phyloP scores from a whole-genome alignment of 2,888 invertebrate genomes.

The Nemurella pictetii region DNA sequence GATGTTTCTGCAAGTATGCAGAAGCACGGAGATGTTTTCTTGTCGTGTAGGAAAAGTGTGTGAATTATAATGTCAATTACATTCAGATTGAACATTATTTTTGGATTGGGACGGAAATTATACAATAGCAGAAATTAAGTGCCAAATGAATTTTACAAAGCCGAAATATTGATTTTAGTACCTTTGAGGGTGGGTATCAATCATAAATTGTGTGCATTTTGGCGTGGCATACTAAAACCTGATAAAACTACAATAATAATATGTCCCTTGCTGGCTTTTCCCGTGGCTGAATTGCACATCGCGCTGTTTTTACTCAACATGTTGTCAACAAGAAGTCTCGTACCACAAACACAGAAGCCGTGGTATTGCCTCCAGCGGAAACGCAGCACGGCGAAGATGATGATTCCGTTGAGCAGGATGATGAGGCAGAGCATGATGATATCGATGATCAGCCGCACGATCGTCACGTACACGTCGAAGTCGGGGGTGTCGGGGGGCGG shows the following conservation, averaged over 20 bases:
- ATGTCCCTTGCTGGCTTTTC: no score
- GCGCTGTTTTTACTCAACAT: no score
- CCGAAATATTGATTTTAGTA: no score
- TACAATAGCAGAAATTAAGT: no score
- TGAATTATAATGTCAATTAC: no score
- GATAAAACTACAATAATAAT: no score
- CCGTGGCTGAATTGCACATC: not conserved
- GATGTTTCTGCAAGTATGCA: not conserved
- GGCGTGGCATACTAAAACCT: not conserved
- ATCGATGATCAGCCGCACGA: slow-evolving; percentile 24
- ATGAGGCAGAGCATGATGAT: slow-evolving; percentile 8
- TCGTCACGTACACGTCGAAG: not conserved
- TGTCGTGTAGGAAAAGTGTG: no score
- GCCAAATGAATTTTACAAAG: no score
- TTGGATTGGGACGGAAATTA: no score
- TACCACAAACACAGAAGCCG: not conserved
- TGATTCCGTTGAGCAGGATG: slow-evolving; percentile 25
- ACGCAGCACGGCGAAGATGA: slow-evolving; percentile 23
- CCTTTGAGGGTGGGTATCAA: not conserved
- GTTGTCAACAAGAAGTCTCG: no score
- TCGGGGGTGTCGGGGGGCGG: not conserved
- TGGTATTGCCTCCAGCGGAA: slow-evolving; percentile 7
- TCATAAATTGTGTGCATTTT: not conserved
- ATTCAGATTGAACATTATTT: no score
- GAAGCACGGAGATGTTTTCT: no score